phyloP scores from a whole-genome alignment of 1,140 invertebrate species.

The Lordiphosa clarofinis region DNA sequence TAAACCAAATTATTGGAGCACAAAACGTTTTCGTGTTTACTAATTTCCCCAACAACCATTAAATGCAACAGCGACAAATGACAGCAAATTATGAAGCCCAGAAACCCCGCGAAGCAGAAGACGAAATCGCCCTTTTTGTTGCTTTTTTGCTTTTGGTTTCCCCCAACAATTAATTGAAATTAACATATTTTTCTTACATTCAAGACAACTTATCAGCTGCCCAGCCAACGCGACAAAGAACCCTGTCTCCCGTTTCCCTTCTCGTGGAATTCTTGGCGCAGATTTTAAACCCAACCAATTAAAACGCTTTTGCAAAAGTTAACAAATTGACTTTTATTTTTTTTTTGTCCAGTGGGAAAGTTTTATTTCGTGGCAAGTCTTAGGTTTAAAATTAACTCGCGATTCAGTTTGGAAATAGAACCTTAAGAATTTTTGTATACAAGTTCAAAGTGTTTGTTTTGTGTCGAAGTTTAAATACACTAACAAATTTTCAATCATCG shows the following conservation, averaged over 20 bases:
- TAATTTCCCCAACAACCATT: conserved; percentile 57
- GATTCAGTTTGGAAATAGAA: no score
- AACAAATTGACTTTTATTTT: conserved; percentile 37
- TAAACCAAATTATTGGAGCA: neutral
- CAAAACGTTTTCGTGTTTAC: conserved; percentile 56
- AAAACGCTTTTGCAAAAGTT: conserved; percentile 24
- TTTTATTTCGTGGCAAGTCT: no score
- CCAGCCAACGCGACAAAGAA: neutral
- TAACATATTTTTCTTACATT: conserved; percentile 72
- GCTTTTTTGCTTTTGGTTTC: conserved; percentile 16
- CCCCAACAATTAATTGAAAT: conserved; percentile 70
- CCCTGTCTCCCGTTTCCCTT: no score
- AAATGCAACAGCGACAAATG: conserved; percentile 62
- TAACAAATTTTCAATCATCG: no score
- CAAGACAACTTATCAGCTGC: conserved; percentile 47
- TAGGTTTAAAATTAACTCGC: no score
- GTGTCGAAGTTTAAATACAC: no score
- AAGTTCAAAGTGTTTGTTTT: no score
- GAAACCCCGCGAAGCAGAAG: neutral
- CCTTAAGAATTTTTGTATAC: no score
- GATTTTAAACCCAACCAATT: conserved; percentile 25
- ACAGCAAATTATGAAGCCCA: conserved; percentile 54
- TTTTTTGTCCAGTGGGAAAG: no score
- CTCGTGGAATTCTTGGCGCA: conserved; percentile 6
- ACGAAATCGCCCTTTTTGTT: conserved; percentile 10